Evolutionary conservation across 2,113 vertebrate genomes (phyloP), one percentile per base, ranked within the genome.

Genomic region (Engraulis encrasicolus): DNA sequence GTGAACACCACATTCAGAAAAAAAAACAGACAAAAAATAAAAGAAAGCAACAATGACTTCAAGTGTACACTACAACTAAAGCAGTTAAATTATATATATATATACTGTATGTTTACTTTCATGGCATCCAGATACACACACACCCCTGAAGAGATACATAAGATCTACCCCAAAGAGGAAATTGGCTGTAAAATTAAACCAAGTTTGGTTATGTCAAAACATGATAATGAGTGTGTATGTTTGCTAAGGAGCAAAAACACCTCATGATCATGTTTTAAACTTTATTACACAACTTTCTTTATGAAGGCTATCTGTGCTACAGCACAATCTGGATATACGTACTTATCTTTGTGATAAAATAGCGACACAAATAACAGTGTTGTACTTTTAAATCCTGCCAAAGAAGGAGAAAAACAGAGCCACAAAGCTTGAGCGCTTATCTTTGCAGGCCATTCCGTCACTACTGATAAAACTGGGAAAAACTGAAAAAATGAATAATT

Each of bases 1-100:
- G 27, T 31, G 15, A 12, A 74, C 66, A 74, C 66, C 31, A 74
- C 31, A 74, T 74, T 34, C 38, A 85, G 20, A 83, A 52, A 40
- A 40, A 40, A n/a, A 83, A 74, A 40, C 45, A 40, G 20, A 12
- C 52, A 12, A 54, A 54, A 17, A 61, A 61, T 9, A n/a, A 61
- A 61, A 34, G 27, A 34, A 74, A 74, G 34, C 61, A 71, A 74
- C 31, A 9, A 66, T 27, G 31, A 74, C 31, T 74, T 31, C 66
- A 74, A 36, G 66, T 74, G 66, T 74, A 27, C 31, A 31, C 27
- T 31, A 31, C 31, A 74, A 74, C 34, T 31, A 74, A 71, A 71
- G 31, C 66, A 36, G 61, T 71, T 17, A 34, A n/a, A n/a, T 11
- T 74, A 9, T 58, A 20, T 58, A 36, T 74, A 2, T 27, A 31